Percentiles rank a stretch among this genome's conserved stretches.
Evolutionary conservation across 2,113 vertebrate genomes (phyloP).

Genomic region (Brienomyrus longianalis): DNA sequence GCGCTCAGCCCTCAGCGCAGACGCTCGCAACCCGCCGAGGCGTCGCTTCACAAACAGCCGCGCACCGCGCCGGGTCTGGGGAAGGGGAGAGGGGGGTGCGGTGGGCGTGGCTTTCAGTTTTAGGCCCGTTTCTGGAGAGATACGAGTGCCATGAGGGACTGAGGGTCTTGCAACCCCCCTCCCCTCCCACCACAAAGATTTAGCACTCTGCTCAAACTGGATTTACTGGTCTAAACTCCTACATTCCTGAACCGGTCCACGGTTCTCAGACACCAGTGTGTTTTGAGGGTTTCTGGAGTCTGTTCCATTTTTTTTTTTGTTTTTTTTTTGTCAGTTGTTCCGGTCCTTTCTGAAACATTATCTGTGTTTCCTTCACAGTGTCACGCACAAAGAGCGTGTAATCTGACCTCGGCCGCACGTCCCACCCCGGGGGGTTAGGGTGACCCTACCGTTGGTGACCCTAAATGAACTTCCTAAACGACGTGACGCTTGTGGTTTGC

Average conservation of each 20-base stretch:
- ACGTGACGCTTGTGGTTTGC: neutral
- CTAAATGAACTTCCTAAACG: neutral
- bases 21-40: neutral
- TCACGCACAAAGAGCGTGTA: neutral
- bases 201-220: neutral
- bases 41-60: neutral
- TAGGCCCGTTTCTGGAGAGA: neutral
- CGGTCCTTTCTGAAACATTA: neutral
- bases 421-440: neutral
- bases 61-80: neutral
- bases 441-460: neutral
- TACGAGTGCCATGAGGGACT: neutral
- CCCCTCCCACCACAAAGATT: neutral
- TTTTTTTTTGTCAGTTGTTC: neutral
- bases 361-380: neutral
- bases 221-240: neutral
- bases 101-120: too few relatives aligned
- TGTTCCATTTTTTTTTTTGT: neutral
- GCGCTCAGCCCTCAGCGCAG: neutral
- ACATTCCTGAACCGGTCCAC: neutral
- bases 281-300: neutral
- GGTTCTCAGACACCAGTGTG: neutral
- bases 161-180: neutral
- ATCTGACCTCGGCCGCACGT: neutral
- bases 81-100: too few relatives aligned